Evolutionary conservation across 2,888 invertebrate species (phyloP).

Genomic region (Athalia circularis): DNA sequence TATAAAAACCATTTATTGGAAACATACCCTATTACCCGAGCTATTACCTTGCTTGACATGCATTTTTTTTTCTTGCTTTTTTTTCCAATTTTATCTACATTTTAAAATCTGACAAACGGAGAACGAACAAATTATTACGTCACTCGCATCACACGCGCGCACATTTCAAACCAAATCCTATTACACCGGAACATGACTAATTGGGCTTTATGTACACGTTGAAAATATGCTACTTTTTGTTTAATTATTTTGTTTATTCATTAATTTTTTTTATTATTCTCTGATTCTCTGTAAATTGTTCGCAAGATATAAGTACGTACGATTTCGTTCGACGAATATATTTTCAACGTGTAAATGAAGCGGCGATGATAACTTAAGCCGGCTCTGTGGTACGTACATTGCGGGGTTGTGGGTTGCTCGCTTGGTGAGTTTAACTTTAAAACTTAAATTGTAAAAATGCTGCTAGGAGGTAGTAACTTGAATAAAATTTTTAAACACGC

Average conservation of each 20-base stretch:
- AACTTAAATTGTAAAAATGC: background rate
- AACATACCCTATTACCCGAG: too few relatives aligned
- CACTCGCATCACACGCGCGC: background rate
- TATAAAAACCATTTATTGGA: background rate
- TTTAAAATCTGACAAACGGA: too few relatives aligned
- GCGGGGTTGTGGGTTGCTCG: conserved; percentile 65
- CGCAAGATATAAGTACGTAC: too few relatives aligned
- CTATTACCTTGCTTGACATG: too few relatives aligned
- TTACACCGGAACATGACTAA: background rate
- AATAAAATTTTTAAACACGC: too few relatives aligned
- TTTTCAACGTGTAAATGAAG: conserved; percentile 31
- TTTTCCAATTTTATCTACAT: background rate
- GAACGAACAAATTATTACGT: too few relatives aligned
- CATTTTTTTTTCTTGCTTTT: too few relatives aligned
- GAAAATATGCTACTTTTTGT: background rate
- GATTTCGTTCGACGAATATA: background rate
- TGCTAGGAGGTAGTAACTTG: background rate
- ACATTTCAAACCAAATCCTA: background rate
- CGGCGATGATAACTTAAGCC: conserved; percentile 51
- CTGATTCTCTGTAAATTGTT: too few relatives aligned
- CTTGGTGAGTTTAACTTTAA: conserved; percentile 20
- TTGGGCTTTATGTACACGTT: conserved; percentile 16
- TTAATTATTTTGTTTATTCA: too few relatives aligned
- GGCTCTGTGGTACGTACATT: conserved; percentile 69
- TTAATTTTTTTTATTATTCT: too few relatives aligned